Evolutionary conservation across 2,888 invertebrate species (phyloP), one percentile per base, ranked within the genome.

Genomic region (Hartigia nigra): DNA sequence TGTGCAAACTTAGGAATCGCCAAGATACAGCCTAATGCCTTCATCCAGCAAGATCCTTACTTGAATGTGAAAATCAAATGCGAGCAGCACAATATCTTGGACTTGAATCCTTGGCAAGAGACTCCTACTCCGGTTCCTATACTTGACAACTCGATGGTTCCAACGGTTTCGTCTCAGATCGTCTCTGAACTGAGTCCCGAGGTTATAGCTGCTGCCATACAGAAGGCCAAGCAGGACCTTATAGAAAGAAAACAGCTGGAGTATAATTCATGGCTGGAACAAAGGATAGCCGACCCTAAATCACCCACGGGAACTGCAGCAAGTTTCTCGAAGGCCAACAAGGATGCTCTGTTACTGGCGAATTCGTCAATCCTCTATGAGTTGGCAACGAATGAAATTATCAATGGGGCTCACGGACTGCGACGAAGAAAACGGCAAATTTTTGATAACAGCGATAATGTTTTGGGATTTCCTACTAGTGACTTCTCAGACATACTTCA

Each of bases 251-350:
- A 96, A 88, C 95, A 95, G 84, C 93, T 96, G 84, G 97, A 97
- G 88, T 97, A 96, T 89, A 95, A 96, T 92, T 94, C 96, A 34
- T 97, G 97, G 96, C 93, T 95, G 31, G 83, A 90, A 37, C 90
- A 90, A 31, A 87, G 86, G 76, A 84, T 86, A 39, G 96, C 96
- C 0, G 97, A 97, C 89, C 96, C 97, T 0, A 96, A 96, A 87
- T 97, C 97, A 0, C 95, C 97, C 0, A 95, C 95, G 23, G 97
- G 98, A 4, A 97, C 96, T 0, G 97, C 97, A 1, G 97, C 97
- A 1, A 97, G 97, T 0, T 97, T 98, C 92, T 97, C 97, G 79
- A 97, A 97, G 88, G 97, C 98, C 35, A 98, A 96, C 91, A 94
- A 95, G 89, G 96, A 96, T 87, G 97, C 98, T 0, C 91, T 98